These are phyloP conservation scores for Poecilobothrus nobilitatus DNA, from an alignment of 2,888 invertebrate genomes.

Conservation along the genomic window DNA sequence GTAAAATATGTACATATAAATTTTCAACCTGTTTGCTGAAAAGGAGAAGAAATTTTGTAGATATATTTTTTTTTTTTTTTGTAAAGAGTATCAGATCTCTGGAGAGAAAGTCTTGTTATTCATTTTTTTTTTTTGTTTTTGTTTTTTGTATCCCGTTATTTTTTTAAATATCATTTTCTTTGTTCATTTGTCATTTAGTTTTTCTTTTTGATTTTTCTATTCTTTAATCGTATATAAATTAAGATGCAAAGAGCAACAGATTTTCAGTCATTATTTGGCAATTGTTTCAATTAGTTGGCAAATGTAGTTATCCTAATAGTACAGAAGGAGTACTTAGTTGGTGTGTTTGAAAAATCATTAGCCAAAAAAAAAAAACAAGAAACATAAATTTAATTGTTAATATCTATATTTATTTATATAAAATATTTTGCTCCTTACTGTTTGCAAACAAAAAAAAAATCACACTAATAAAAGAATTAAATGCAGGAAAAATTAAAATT, in stretches of 20 bases:
- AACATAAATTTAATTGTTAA: too few relatives aligned
- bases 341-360: too few relatives aligned
- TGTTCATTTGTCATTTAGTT: not conserved
- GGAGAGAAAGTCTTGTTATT: not conserved
- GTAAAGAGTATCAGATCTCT: not conserved
- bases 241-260: slow-evolving; percentile 6
- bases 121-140: not conserved
- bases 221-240: not conserved
- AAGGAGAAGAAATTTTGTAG: not conserved
- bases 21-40: too few relatives aligned
- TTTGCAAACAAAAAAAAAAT: too few relatives aligned
- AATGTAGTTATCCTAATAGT: not conserved
- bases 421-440: too few relatives aligned
- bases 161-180: not conserved
- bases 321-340: too few relatives aligned
- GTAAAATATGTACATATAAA: not conserved
- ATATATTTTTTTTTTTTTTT: not conserved
- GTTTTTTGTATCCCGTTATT: not conserved
- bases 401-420: too few relatives aligned
- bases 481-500: too few relatives aligned
- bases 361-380: too few relatives aligned
- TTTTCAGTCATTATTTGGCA: slow-evolving; percentile 1
- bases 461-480: too few relatives aligned
- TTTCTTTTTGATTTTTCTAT: not conserved
- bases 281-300: not conserved